Evolutionary conservation across 2,113 vertebrate genomes (phyloP).

Genomic region (Motacilla alba): DNA sequence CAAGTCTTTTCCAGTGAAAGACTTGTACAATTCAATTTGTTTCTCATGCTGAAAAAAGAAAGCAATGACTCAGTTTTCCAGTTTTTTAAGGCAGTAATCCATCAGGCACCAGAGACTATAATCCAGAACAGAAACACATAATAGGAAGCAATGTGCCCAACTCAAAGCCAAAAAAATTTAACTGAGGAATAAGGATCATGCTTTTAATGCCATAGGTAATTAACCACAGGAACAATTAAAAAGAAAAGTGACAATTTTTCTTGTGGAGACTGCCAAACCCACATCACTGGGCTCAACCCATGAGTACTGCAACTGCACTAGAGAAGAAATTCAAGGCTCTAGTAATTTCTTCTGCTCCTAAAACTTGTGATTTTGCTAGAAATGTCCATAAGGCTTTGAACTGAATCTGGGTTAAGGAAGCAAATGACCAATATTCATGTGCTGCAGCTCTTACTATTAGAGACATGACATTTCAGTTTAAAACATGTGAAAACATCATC

Average conservation of each 20-base stretch:
- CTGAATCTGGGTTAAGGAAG: neutral
- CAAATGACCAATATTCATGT: fast-evolving
- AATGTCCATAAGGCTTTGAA: neutral
- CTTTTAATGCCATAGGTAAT: neutral
- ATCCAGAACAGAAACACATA: conserved; percentile 13
- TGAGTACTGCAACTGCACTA: neutral
- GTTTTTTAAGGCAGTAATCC: neutral
- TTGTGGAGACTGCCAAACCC: neutral
- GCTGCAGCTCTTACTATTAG: neutral
- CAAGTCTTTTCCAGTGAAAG: neutral
- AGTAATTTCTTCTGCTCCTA: neutral
- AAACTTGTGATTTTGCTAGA: neutral
- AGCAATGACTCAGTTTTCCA: neutral
- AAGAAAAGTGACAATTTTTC: neutral
- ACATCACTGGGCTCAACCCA: neutral
- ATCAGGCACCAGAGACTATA: neutral
- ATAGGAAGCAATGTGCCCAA: neutral
- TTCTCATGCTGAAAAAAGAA: neutral
- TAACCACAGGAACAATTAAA: neutral
- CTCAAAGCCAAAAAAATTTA: neutral
- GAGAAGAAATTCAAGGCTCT: neutral
- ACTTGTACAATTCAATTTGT: neutral
- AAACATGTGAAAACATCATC: neutral
- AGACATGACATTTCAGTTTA: neutral
- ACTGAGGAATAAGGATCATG: neutral